phyloP scores from a whole-genome alignment of 2,888 invertebrate genomes.

The Elgonia sp. region DNA sequence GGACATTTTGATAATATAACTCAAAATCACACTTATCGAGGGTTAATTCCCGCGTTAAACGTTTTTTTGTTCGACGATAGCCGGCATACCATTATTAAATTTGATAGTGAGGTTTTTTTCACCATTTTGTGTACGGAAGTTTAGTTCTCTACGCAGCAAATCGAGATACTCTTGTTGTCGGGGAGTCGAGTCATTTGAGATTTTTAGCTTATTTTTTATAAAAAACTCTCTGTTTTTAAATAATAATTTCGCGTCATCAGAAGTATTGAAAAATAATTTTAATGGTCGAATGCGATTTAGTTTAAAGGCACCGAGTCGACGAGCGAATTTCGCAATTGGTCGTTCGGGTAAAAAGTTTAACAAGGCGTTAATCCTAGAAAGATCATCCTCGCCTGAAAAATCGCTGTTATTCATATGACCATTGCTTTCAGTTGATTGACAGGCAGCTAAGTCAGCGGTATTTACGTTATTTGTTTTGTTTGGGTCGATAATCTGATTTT shows the following conservation, averaged over 20 bases:
- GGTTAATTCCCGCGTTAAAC: background rate
- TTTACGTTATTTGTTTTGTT: background rate
- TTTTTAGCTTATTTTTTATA: background rate
- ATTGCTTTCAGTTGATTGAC: too few relatives aligned
- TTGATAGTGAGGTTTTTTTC: too few relatives aligned
- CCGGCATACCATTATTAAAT: background rate
- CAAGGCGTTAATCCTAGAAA: background rate
- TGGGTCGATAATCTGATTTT: background rate
- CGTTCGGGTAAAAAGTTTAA: background rate
- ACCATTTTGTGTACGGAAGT: background rate
- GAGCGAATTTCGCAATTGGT: background rate
- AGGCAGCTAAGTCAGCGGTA: too few relatives aligned
- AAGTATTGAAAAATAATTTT: constrained; percentile 15
- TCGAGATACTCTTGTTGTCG: constrained; percentile 5
- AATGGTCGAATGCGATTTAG: too few relatives aligned
- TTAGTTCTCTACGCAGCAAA: background rate
- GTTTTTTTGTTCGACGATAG: constrained; percentile 17
- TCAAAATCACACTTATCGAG: background rate
- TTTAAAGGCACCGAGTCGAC: background rate
- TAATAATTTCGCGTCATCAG: background rate
- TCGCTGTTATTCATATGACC: too few relatives aligned
- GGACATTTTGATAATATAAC: constrained; percentile 33
- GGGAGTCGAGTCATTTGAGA: background rate
- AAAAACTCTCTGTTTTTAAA: constrained; percentile 10
- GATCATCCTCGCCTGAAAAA: too few relatives aligned